Evolutionary conservation across 2,113 vertebrate species (phyloP).

Genomic region (Muntiacus muntjak): DNA sequence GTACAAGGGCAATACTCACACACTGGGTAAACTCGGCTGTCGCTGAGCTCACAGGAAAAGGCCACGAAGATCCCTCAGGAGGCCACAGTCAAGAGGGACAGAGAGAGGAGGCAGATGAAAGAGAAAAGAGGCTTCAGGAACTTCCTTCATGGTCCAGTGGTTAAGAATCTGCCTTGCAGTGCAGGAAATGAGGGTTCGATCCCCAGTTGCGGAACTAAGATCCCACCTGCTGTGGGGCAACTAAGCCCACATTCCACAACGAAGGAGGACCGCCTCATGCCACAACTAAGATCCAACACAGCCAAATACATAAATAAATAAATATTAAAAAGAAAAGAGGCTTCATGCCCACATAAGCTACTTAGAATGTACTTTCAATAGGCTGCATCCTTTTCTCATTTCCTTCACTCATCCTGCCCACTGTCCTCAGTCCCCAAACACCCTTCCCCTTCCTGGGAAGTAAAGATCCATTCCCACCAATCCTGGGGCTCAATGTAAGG

Average conservation of each 20-base stretch:
- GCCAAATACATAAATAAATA: neutral
- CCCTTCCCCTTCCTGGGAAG: neutral
- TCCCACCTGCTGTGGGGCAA: neutral
- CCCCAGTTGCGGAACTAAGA: neutral
- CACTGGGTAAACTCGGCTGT: neutral
- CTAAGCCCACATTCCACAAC: neutral
- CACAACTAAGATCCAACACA: neutral
- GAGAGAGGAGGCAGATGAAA: neutral
- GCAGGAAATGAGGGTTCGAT: neutral
- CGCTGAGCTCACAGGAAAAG: neutral
- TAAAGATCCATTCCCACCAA: neutral
- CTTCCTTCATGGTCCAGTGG: neutral
- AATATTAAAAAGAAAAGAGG: neutral
- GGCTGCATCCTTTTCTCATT: neutral
- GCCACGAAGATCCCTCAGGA: neutral
- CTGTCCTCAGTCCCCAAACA: neutral
- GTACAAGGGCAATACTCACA: neutral
- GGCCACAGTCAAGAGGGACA: neutral
- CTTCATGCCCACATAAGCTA: neutral
- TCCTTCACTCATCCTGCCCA: neutral
- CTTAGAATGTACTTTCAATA: neutral
- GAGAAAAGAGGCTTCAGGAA: neutral
- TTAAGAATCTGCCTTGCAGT: neutral
- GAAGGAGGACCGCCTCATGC: neutral
- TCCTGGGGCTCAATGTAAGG: neutral